These are phyloP conservation scores for Python bivittatus DNA, from an alignment of 2,113 vertebrate species.

Conservation along the genomic window DNA sequence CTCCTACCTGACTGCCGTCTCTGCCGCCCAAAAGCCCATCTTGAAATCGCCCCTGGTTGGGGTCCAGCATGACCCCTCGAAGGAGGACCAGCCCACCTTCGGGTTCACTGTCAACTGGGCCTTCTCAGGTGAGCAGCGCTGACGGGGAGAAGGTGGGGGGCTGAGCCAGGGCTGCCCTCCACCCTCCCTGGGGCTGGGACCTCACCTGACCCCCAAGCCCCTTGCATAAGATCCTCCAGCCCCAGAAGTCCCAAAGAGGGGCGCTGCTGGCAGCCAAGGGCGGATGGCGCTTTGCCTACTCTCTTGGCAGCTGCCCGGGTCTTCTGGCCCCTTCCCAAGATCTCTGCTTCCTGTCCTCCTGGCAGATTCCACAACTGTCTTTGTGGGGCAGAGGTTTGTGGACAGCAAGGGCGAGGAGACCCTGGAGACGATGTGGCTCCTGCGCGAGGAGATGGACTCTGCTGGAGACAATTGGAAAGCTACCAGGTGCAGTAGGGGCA, in stretches of 20 bases:
- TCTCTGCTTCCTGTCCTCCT: no score
- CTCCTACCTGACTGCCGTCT: neutral
- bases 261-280: no score
- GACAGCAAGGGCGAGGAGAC: fast-evolving
- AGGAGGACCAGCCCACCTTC: neutral
- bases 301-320: no score
- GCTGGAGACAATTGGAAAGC: neutral
- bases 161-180: no score
- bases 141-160: no score
- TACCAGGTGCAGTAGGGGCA: conserved; percentile 16
- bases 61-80: neutral
- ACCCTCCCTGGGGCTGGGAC: no score
- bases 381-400: conserved; percentile 44
- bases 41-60: neutral
- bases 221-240: no score
- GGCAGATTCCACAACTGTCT: conserved; percentile 46
- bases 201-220: no score
- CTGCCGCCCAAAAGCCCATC: neutral
- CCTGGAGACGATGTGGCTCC: conserved; percentile 49
- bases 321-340: no score
- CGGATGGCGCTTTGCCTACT: no score
- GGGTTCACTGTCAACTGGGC: neutral
- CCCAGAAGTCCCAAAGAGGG: no score
- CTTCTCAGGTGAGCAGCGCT: neutral
- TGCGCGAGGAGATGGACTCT: neutral